Evolutionary conservation across 2,113 vertebrate species (phyloP).

Genomic region (Amphilophus citrinellus): DNA sequence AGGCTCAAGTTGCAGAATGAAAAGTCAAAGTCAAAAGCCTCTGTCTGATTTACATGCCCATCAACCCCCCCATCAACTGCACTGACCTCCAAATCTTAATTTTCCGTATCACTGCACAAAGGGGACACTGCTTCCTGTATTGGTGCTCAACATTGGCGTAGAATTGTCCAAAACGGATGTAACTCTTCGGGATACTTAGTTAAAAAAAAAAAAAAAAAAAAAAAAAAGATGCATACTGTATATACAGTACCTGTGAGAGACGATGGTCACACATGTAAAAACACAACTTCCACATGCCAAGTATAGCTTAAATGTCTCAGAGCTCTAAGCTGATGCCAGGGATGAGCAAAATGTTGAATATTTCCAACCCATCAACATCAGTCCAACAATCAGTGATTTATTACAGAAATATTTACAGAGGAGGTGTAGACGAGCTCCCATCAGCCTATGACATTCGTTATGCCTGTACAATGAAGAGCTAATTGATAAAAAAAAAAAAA

Average conservation of each 20-base stretch:
- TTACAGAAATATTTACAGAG: background rate
- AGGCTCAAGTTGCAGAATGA: background rate
- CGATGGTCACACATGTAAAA: background rate
- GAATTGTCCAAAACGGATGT: background rate
- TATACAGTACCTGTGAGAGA: background rate
- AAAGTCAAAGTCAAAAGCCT: background rate
- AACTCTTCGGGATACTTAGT: background rate
- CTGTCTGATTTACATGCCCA: background rate
- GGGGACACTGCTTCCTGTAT: constrained; percentile 7
- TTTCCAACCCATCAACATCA: background rate
- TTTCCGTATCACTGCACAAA: constrained; percentile 18
- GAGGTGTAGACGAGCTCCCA: background rate
- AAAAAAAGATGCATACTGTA: background rate
- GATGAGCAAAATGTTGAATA: background rate
- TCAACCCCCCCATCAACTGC: background rate
- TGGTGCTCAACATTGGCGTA: background rate
- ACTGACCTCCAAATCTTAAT: constrained; percentile 8
- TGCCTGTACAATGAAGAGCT: background rate
- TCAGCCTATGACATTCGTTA: background rate
- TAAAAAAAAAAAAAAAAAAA: background rate
- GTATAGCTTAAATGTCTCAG: background rate
- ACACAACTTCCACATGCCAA: background rate
- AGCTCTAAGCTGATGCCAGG: background rate
- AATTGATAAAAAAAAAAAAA: background rate
- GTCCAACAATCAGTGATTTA: background rate